Conservation (phyloP, 2,113 vertebrate species). For the Epinephelus lanceolatus region DNA sequence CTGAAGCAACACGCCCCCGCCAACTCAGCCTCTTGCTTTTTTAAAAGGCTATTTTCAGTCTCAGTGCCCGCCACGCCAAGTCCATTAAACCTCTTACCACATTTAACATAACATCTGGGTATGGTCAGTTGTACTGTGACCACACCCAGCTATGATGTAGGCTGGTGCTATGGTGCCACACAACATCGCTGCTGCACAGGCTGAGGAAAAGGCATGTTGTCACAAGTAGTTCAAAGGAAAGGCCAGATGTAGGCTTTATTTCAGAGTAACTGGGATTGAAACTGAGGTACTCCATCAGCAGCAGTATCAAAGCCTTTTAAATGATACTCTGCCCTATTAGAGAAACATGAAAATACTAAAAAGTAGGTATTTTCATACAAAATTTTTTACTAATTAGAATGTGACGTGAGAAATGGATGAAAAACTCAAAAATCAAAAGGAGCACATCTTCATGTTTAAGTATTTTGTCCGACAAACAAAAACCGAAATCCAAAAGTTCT, state of each 20-base stretch:
- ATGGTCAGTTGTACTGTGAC: not conserved
- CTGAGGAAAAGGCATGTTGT: not conserved
- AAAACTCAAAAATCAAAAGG: not conserved
- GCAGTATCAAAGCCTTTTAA: not conserved
- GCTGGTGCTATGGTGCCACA: not conserved
- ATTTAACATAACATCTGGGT: not conserved
- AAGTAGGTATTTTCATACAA: not conserved
- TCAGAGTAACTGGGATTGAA: not conserved
- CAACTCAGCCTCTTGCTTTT: not conserved
- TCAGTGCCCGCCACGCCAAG: no score
- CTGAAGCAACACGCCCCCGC: not conserved
- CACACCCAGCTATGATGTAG: constrained; percentile 7
- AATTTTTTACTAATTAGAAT: not conserved
- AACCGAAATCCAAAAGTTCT: not conserved
- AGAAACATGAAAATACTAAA: not conserved
- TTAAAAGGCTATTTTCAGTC: not conserved
- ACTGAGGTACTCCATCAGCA: not conserved
- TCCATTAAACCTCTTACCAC: not conserved
- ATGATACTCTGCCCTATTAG: not conserved
- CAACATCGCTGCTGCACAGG: not conserved
- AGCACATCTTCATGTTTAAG: not conserved
- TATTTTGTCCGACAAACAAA: not conserved
- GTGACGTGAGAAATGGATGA: not conserved
- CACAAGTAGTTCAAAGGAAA: not conserved
- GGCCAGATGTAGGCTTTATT: no score